Conservation (phyloP, 2,888 invertebrate genomes). For the Caenorhabditis drosophilae region DNA sequence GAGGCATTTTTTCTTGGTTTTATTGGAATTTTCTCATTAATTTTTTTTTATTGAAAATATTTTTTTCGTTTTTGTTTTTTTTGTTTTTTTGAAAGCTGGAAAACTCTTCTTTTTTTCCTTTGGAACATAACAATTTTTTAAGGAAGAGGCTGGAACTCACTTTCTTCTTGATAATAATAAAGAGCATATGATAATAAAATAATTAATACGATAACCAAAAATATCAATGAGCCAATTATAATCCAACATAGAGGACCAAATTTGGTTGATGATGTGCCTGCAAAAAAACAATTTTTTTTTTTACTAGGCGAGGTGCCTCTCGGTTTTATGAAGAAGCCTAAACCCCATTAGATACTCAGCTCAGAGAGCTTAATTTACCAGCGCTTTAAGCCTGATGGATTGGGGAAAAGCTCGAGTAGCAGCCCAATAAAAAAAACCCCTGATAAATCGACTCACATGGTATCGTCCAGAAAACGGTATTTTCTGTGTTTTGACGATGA, state of each 20-base stretch:
- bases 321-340: too few species aligned
- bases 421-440: too few species aligned
- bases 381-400: too few species aligned
- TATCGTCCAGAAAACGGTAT: slow-evolving; percentile 62
- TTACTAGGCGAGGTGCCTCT: too few species aligned
- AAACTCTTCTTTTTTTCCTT: background rate
- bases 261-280: slow-evolving; percentile 27
- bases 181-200: slow-evolving; percentile 32
- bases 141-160: slow-evolving; percentile 28
- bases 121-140: background rate
- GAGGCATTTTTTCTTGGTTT: background rate
- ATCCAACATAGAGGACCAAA: slow-evolving; percentile 52
- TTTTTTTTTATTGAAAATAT: background rate
- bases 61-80: background rate
- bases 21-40: background rate
- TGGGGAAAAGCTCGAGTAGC: too few species aligned
- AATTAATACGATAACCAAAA: slow-evolving; percentile 29
- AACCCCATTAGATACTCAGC: too few species aligned
- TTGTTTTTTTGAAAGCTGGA: background rate
- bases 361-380: too few species aligned
- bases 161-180: slow-evolving; percentile 48
- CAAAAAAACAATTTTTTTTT: too few species aligned
- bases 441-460: slow-evolving; percentile 54
- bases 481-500: slow-evolving; percentile 50
- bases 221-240: slow-evolving; percentile 38